Conservation (phyloP, 2,797 vertebrate genomes). For the Cetoscarus ocellatus region DNA sequence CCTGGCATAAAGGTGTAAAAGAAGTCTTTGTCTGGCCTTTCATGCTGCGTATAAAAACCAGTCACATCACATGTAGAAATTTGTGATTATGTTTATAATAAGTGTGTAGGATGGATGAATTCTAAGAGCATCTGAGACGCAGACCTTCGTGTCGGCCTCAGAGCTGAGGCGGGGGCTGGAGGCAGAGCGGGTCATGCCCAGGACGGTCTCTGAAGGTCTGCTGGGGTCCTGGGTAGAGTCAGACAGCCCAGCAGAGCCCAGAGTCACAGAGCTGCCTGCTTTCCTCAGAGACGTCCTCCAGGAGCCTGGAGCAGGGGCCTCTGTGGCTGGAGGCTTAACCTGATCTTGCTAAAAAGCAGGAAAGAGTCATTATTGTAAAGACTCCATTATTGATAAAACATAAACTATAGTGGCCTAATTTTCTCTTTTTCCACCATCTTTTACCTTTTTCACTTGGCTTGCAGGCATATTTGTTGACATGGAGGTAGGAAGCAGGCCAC, state of each 20-base stretch:
- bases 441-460: slow-evolving; percentile 84
- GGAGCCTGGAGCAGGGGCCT: slow-evolving; percentile 78
- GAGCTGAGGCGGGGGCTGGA: slow-evolving; percentile 89
- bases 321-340: slow-evolving; percentile 68
- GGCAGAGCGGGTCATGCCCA: slow-evolving; percentile 86
- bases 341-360: slow-evolving; percentile 66
- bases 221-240: slow-evolving; percentile 77
- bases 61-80: slow-evolving; percentile 22
- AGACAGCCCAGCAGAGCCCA: slow-evolving; percentile 79
- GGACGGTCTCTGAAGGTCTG: slow-evolving; percentile 66
- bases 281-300: slow-evolving; percentile 89
- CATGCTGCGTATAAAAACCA: background rate
- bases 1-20: slow-evolving; percentile 32
- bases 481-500: slow-evolving; percentile 77
- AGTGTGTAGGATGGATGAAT: slow-evolving; percentile 10
- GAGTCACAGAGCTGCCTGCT: slow-evolving; percentile 85
- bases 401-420: too few relatives aligned
- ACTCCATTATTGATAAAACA: too few relatives aligned
- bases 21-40: slow-evolving; percentile 33
- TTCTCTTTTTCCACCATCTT: background rate
- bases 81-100: slow-evolving; percentile 5
- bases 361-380: background rate
- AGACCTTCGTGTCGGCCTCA: slow-evolving; percentile 83
- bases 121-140: background rate
- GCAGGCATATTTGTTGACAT: slow-evolving; percentile 67